Percentiles rank a stretch among this genome's conserved stretches.
Conservation (phyloP, 2,113 vertebrate genomes). For the Odocoileus hemionus region DNA sequence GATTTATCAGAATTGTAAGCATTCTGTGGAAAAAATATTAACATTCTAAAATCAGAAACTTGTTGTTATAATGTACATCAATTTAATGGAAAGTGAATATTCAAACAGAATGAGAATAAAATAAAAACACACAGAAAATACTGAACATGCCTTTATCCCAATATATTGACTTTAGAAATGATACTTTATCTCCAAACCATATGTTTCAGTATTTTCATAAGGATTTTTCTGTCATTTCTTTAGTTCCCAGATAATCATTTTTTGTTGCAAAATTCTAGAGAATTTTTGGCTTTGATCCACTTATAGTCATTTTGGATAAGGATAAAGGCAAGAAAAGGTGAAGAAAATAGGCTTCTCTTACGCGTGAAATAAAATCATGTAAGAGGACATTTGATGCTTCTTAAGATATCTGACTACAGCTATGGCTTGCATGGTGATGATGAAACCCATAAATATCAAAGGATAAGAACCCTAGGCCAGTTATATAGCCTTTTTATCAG, state of each 20-base stretch:
- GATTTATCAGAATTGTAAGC: background rate
- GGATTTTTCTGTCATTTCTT: background rate
- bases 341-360: background rate
- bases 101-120: background rate
- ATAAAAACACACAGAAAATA: background rate
- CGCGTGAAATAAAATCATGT: background rate
- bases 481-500: background rate
- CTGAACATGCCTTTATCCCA: background rate
- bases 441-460: background rate
- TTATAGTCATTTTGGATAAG: background rate
- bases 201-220: background rate
- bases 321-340: background rate
- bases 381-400: background rate
- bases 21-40: background rate
- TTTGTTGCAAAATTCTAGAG: background rate
- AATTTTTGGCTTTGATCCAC: background rate
- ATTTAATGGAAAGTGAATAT: background rate
- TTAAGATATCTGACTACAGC: background rate
- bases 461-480: background rate
- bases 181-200: background rate
- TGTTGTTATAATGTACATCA: background rate
- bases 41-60: background rate
- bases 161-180: background rate
- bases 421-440: background rate
- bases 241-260: background rate